These are phyloP conservation scores for Catagonus wagneri DNA, from an alignment of 2,113 vertebrate species.

Conservation along the genomic window DNA sequence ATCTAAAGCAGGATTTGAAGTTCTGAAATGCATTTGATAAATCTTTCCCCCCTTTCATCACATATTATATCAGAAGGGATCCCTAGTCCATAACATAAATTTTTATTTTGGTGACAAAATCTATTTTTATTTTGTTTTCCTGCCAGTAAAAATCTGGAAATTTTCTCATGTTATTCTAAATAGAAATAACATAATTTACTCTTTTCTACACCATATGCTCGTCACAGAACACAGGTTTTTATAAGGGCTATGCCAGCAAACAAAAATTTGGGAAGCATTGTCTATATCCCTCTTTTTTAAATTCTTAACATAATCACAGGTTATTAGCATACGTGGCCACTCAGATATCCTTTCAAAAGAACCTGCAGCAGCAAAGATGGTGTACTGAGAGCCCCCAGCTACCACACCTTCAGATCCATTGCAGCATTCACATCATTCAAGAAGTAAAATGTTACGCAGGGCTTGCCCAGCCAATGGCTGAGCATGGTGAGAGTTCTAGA, in stretches of 20 bases:
- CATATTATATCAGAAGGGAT: background rate
- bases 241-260: background rate
- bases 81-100: slow-evolving; percentile 1
- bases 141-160: background rate
- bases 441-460: background rate
- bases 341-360: background rate
- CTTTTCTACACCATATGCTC: background rate
- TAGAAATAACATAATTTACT: slow-evolving; percentile 44
- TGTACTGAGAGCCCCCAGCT: background rate
- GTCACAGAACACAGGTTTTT: slow-evolving; percentile 33
- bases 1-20: background rate
- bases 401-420: background rate
- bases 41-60: background rate
- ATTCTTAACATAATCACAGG: background rate
- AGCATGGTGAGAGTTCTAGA: no score
- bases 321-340: background rate
- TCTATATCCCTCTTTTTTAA: background rate
- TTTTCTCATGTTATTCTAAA: slow-evolving; percentile 31
- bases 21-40: background rate
- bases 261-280: background rate
- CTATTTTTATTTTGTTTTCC: slow-evolving; percentile 26
- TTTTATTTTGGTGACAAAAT: background rate
- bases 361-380: background rate
- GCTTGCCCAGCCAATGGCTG: background rate
- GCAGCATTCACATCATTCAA: background rate